phyloP scores from a whole-genome alignment of 2,113 vertebrate species.

The Steatornis caripensis region DNA sequence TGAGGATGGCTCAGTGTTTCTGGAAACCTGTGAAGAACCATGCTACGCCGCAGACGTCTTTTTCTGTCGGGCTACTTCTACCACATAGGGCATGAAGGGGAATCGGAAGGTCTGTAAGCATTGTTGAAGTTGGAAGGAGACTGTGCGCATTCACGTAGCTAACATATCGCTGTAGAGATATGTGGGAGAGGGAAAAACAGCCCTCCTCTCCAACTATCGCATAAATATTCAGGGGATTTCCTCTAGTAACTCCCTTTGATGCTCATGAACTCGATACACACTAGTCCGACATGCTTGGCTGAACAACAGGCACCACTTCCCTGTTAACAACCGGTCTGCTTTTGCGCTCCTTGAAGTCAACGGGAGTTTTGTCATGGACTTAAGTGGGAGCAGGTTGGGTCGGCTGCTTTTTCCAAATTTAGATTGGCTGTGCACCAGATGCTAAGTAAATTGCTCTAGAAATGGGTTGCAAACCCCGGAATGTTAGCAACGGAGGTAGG shows the following conservation, averaged over 20 bases:
- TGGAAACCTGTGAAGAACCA: background rate
- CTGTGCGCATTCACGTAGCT: accelerated
- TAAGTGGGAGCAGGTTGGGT: background rate
- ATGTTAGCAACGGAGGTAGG: background rate
- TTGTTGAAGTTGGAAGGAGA: background rate
- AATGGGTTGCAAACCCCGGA: background rate
- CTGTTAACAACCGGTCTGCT: background rate
- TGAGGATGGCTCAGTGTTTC: conserved; percentile 15
- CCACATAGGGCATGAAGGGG: background rate
- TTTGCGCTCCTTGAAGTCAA: conserved; percentile 17
- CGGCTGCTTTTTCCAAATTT: background rate
- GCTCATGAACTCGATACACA: conserved; percentile 28
- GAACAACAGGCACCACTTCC: conserved; percentile 21
- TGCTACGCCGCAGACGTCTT: background rate
- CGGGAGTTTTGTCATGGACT: conserved; percentile 18
- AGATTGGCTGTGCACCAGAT: background rate
- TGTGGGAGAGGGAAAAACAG: background rate
- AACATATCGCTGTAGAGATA: background rate
- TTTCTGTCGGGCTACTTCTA: background rate
- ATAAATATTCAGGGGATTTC: conserved; percentile 62
- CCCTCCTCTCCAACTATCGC: background rate
- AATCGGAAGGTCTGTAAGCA: accelerated
- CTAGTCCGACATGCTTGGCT: background rate
- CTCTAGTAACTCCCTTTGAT: conserved; percentile 54
- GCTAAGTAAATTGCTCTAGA: background rate